Evolutionary conservation across 2,797 vertebrate genomes (phyloP), one percentile per base, ranked within the genome.

Genomic region (Rhynchotus rufescens): DNA sequence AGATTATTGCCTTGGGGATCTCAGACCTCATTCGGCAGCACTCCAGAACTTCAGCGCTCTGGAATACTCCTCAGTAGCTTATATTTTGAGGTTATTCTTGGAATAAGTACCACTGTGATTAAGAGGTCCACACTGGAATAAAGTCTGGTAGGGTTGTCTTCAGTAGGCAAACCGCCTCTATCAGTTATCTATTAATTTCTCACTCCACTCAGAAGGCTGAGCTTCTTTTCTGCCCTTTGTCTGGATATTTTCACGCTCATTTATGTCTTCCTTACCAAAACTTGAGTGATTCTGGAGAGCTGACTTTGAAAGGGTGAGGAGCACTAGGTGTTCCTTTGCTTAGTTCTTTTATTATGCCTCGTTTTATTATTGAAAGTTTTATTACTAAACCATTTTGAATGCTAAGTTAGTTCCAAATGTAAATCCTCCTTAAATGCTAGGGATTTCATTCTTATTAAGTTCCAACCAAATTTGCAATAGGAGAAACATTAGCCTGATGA

Each of bases 191-290:
- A 69, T 69, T 40, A 66, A 51, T 80, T 68, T 69, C 26, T 89
- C 12, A 16, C 49, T 52, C 6, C 3, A 19, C 17, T 75, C 19
- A 60, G 14, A 80, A 69, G 54, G 10, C 8, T 22, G 12, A 34
- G 25, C 0, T 4, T 38, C 2, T 34, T 56, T 54, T 49, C 11
- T 82, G 2, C 1, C 15, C 57, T 74, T 25, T 57, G 4, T 85
- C 54, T 67, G 5, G 0, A 0, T 36, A 26, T 25, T 3, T 19
- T 68, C 8, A 16, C 10, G 15, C 1, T 26, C 21, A 1, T 5
- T 79, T 62, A 76, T 80, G 16, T 47, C 3, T 40, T 86, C 44
- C 4, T 22, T 52, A 16, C 1, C 59, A 15, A 65, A 65, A 20
- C 69, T 51, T 88, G 65, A 4, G 1, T 47, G 1, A 64, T 84